phyloP scores from a whole-genome alignment of 1,140 invertebrate genomes.

The Teleopsis dalmanni region DNA sequence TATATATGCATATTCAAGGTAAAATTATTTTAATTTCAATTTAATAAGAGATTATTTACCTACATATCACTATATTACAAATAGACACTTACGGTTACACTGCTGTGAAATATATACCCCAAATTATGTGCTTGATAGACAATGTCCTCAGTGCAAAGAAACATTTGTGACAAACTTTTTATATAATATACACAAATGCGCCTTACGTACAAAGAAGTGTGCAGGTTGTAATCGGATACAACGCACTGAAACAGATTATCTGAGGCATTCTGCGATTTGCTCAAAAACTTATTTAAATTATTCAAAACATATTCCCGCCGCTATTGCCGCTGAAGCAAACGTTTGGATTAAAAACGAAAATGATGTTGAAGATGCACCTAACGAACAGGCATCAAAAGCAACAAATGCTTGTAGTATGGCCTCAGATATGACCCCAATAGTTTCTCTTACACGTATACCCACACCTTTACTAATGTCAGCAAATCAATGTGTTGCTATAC shows the following conservation, averaged over 20 bases:
- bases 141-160: slow-evolving; percentile 32
- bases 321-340: slow-evolving; percentile 21
- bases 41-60: neutral
- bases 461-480: slow-evolving; percentile 17
- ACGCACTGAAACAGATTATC: slow-evolving; percentile 22
- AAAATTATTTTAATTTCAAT: neutral
- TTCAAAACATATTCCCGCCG: slow-evolving; percentile 32
- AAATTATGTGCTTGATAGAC: slow-evolving; percentile 26
- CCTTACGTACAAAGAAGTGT: slow-evolving; percentile 28
- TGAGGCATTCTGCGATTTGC: slow-evolving; percentile 30
- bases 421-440: slow-evolving; percentile 14
- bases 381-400: slow-evolving; percentile 4
- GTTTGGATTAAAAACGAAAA: slow-evolving; percentile 33
- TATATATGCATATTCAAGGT: slow-evolving; percentile 23
- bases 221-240: slow-evolving; percentile 29
- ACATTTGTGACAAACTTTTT: slow-evolving; percentile 36
- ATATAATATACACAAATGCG: slow-evolving; percentile 38
- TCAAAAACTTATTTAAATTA: slow-evolving; percentile 31
- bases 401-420: slow-evolving; percentile 8
- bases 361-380: slow-evolving; percentile 19
- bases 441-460: slow-evolving; percentile 27
- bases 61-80: neutral
- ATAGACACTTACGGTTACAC: slow-evolving; percentile 32
- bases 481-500: slow-evolving; percentile 14
- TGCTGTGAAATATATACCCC: slow-evolving; percentile 18